phyloP scores from a whole-genome alignment of 1,140 invertebrate genomes.

The Megathymus violae region DNA sequence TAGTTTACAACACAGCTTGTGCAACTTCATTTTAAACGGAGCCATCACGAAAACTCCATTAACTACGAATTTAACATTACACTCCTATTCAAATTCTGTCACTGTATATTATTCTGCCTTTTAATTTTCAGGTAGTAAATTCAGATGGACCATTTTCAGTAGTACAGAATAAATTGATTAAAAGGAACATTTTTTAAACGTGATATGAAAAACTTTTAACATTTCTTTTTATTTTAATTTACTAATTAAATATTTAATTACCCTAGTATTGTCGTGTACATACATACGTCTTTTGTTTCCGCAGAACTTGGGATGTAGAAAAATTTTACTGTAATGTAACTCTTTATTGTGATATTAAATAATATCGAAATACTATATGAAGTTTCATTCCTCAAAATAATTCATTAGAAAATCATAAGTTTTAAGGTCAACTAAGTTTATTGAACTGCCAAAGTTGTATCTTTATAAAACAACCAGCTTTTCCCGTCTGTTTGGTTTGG shows the following conservation, averaged over 20 bases:
- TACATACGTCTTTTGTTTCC: background rate
- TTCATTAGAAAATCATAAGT: background rate
- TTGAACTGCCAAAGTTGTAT: too few relatives aligned
- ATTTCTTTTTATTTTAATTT: background rate
- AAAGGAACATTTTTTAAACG: background rate
- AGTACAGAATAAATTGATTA: background rate
- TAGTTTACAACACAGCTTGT: background rate
- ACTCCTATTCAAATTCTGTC: background rate
- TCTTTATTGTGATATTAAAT: slow-evolving; percentile 63
- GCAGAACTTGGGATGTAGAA: background rate
- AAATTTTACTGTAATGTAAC: slow-evolving; percentile 38
- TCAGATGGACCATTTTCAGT: slow-evolving; percentile 6
- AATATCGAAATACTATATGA: slow-evolving; percentile 47
- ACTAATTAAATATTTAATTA: background rate
- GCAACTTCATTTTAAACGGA: background rate
- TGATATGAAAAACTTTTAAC: background rate
- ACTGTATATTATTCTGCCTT: slow-evolving; percentile 10
- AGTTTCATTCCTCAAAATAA: slow-evolving; percentile 28
- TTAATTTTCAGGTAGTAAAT: slow-evolving; percentile 42
- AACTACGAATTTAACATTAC: background rate
- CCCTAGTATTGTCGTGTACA: slow-evolving; percentile 10
- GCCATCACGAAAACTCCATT: background rate
- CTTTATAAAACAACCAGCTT: too few relatives aligned
- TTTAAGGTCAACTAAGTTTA: too few relatives aligned
- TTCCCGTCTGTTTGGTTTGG: too few relatives aligned